Evolutionary conservation across 2,797 vertebrate species (phyloP).

Genomic region (Myripristis jacobus): DNA sequence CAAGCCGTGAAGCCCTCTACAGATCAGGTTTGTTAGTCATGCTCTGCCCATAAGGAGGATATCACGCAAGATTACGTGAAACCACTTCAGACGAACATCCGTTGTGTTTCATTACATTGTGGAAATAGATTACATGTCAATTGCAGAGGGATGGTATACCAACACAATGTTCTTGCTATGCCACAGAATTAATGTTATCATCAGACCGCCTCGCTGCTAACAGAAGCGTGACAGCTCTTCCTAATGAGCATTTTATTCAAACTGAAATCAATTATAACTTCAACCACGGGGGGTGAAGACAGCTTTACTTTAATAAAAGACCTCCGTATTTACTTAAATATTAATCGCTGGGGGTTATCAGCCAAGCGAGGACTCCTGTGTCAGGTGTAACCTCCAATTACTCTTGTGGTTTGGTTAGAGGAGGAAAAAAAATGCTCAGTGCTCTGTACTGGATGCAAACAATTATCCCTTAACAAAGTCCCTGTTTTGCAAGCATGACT

Average conservation of each 20-base stretch:
- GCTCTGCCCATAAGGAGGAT: slow-evolving; percentile 1
- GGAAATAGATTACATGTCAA: slow-evolving; percentile 49
- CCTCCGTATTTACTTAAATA: slow-evolving; percentile 40
- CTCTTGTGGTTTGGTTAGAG: slow-evolving; percentile 16
- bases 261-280: slow-evolving; percentile 52
- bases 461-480: slow-evolving; percentile 39
- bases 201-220: slow-evolving; percentile 49
- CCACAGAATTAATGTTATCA: slow-evolving; percentile 55
- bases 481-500: slow-evolving; percentile 47
- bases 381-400: slow-evolving; percentile 28
- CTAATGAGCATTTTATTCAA: slow-evolving; percentile 60
- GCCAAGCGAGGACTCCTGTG: slow-evolving; percentile 13
- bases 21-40: slow-evolving; percentile 24
- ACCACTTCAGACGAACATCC: slow-evolving; percentile 15
- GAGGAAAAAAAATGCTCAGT: slow-evolving; percentile 48
- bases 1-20: not conserved
- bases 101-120: slow-evolving; percentile 26
- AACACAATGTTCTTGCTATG: slow-evolving; percentile 54
- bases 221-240: slow-evolving; percentile 46
- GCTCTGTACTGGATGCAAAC: slow-evolving; percentile 45
- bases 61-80: slow-evolving; percentile 10
- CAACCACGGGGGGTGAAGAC: slow-evolving; percentile 47
- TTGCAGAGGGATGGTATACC: slow-evolving; percentile 34
- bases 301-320: slow-evolving; percentile 45
- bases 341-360: slow-evolving; percentile 37